Percentiles rank a stretch among this genome's conserved stretches.
phyloP scores from a whole-genome alignment of 2,113 vertebrate species.

The Oreotrochilus melanogaster region DNA sequence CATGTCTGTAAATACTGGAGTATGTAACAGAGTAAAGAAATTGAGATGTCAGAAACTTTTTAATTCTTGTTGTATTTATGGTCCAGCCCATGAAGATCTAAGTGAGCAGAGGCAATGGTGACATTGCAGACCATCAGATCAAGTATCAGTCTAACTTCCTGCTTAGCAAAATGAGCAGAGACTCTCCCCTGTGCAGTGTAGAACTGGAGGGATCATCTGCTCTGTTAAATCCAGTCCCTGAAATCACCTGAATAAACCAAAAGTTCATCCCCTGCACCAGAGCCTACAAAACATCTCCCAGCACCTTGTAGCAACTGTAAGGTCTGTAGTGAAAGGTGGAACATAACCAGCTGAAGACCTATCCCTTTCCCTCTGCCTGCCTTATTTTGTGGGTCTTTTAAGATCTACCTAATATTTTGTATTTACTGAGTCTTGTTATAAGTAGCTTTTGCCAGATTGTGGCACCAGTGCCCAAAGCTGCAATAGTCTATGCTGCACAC shows the following conservation, averaged over 20 bases:
- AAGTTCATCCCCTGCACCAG: not conserved
- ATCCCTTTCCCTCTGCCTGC: not conserved
- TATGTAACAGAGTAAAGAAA: not conserved
- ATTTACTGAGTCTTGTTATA: not conserved
- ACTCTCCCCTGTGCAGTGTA: not conserved
- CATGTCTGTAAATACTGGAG: not conserved
- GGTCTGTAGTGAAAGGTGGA: not conserved
- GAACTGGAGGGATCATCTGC: not conserved
- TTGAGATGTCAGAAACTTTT: not conserved
- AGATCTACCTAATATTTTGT: not conserved
- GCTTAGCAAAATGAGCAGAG: not conserved
- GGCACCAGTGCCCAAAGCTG: not conserved
- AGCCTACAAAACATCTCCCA: not conserved
- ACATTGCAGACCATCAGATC: not conserved
- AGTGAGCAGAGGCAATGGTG: not conserved
- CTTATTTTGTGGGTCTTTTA: not conserved
- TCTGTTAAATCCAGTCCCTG: not conserved
- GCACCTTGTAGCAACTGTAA: not conserved
- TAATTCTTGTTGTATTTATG: not conserved
- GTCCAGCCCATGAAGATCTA: not conserved
- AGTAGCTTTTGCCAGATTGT: not conserved
- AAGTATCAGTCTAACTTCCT: not conserved
- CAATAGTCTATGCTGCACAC: not conserved
- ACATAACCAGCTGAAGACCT: not conserved
- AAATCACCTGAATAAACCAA: not conserved